Evolutionary conservation across 1,140 invertebrate genomes (phyloP), one percentile per base, ranked within the genome.

Genomic region (Drosophila grimshawi): DNA sequence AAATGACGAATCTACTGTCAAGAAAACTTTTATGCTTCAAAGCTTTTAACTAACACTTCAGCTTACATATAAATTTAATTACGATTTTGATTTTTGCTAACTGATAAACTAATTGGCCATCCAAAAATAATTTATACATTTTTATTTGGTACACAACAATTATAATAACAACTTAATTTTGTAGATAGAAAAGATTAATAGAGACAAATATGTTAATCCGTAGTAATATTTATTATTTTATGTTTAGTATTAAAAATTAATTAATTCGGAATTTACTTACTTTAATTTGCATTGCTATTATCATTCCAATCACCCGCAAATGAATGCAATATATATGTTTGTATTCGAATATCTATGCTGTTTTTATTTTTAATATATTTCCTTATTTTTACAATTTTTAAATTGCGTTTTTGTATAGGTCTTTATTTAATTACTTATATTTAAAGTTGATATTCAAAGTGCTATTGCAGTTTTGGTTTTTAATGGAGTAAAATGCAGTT

Each of bases 401-500:
- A 74, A 69, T 68, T 57, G 49, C 62, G 19, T 57, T 68, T 52
- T 56, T 67, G 52, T 61, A 61, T 60, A 45, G 46, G 33, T 57
- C 19, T 59, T 33, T 51, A 45, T 55, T 49, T 27, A 61, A 45
- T 52, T 52, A 56, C 71, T 74, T 74, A 74, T 61, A 19, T 48
- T 52, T 74, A 74, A 69, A 55, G 56, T 68, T 74, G 71, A 74
- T 74, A 74, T 68, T 68, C 30, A 67, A 48, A 60, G 46, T 53
- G 48, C 57, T 61, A 48, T 67, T 73, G 70, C 53, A 59, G 69
- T 75, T 68, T 56, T 64, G 46, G 10, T 75, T 19, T 41, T 69
- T 86, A 75, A 73, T 67, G 48, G 55, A 61, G 39, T 60, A 41
- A 81, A 86, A 85, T 82, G 71, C 67, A 80, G 74, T 80, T 73